Evolutionary conservation across 1,140 invertebrate species (phyloP).

Genomic region (Centruroides sculpturatus): DNA sequence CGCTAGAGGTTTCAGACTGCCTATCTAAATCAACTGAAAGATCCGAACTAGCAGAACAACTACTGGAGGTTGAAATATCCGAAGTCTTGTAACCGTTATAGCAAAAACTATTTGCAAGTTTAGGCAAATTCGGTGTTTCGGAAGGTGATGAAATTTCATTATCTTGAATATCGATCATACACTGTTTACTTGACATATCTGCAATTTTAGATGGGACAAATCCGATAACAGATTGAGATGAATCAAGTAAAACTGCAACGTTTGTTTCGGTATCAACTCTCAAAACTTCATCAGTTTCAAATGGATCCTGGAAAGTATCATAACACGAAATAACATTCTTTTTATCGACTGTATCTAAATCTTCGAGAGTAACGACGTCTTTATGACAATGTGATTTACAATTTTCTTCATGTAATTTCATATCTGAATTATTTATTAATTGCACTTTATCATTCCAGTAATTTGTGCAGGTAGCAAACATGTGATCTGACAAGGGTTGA

Average conservation of each 20-base stretch:
- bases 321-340: slow-evolving; percentile 14
- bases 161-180: too few relatives aligned
- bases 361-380: slow-evolving; percentile 27
- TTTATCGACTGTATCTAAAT: slow-evolving; percentile 11
- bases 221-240: slow-evolving; percentile 20
- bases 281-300: slow-evolving; percentile 35
- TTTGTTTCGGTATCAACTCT: slow-evolving; percentile 40
- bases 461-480: too few relatives aligned
- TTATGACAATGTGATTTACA: too few relatives aligned
- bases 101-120: too few relatives aligned
- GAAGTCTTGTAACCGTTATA: not conserved
- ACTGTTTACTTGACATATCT: slow-evolving; percentile 8
- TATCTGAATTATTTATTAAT: too few relatives aligned
- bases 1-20: not conserved
- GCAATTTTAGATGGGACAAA: slow-evolving; percentile 20
- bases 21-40: not conserved
- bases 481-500: too few relatives aligned
- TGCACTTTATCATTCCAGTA: too few relatives aligned
- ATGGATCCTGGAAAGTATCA: slow-evolving; percentile 13
- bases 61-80: not conserved
- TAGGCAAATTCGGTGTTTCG: too few relatives aligned
- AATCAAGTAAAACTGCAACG: slow-evolving; percentile 34
- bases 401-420: too few relatives aligned
- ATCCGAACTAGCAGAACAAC: not conserved
- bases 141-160: not conserved